Base-by-base conservation (phyloP, 2,888 invertebrate species). In the Xestia sexstrigata region DNA sequence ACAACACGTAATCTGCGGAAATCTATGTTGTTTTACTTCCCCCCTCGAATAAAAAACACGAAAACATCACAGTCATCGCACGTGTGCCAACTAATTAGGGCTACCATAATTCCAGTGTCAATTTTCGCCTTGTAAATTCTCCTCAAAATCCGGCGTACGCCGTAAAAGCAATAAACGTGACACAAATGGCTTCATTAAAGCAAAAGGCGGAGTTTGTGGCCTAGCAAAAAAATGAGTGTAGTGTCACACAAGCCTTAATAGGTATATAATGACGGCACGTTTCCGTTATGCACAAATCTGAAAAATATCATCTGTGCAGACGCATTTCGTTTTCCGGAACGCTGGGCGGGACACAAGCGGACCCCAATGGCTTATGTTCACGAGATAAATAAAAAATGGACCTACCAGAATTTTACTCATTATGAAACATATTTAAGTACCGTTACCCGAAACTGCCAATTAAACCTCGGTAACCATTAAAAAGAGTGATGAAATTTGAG, bases 81-180 rank as follows among this genome's bases (percentile, higher is more conserved):
- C 93, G 93, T 93, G 93, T 91, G 84, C 82, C 83, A 86, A 90
- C 93, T 94, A 95, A 95, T 95, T 96, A 95, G 92, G 87, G 74
- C 90, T 87, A 84, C 93, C 89, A 93, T 90, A 92, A 93, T 93
- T 94, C 92, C 92, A 90, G 93, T 93, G 95, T 95, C 96, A 95
- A 95, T 96, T 96, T 95, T 92, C 94, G 93, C 94, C 92, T 93
- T 94, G 92, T 96, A 96, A 96, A 96, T 96, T 94, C 92, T 91
- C 92, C 91, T 93, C 94, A 93, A 95, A 96, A 95, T 95, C 95
- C 94, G 89, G 92, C 92, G 95, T 94, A 93, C 93, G 93, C 93
- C 94, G 93, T 96, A 95, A 96, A 95, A 93, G 95, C 93, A 95
- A 96, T 96, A 96, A 96, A 96, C 93, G 93, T 96, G 96, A 96